Evolutionary conservation across 2,113 vertebrate genomes (phyloP), one percentile per base, ranked within the genome.

Genomic region (Trematomus loennbergii): DNA sequence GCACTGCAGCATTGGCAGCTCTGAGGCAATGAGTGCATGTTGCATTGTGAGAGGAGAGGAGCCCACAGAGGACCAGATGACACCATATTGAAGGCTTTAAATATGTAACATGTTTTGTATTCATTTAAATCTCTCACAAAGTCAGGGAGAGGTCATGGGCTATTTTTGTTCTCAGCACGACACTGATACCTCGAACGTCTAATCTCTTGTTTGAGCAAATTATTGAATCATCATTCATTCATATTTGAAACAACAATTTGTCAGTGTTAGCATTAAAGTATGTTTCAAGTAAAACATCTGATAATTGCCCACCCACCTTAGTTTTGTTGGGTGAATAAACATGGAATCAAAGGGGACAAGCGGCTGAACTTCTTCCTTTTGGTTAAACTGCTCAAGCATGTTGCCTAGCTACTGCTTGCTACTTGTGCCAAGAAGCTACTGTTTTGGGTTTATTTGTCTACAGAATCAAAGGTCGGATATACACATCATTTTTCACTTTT

Each of bases 31-130:
- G 77, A 74, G 72, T 36, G 25, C 70, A 68, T 75, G 46, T 48
- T 55, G 65, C 78, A 69, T 50, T 58, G 72, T 13, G 36, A 40
- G 36, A 7, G 36, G n/a, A 76, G 73, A 50, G 75, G 43, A 75
- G 83, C 69, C 76, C 55, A 82, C 75, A 82, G 70, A 79, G 70
- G 73, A 87, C 65, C 85, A 90, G 85, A 83, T 85, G 81, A 90
- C 87, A 86, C 89, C 88, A 83, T 90, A 88, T 82, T 87, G 87
- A 62, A 65, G 81, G 45, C 36, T 84, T 90, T 79, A 87, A 90
- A 91, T 78, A 88, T 87, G 68, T 12, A 87, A 40, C 72, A 81
- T 66, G 84, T 36, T 88, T 83, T 75, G 68, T 75, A n/a, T 72
- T 88, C 46, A 59, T 87, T 87, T 87, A 80, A 62, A 75, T 87